Conservation (phyloP, 2,888 invertebrate genomes). For the Catotricha subobsoleta region DNA sequence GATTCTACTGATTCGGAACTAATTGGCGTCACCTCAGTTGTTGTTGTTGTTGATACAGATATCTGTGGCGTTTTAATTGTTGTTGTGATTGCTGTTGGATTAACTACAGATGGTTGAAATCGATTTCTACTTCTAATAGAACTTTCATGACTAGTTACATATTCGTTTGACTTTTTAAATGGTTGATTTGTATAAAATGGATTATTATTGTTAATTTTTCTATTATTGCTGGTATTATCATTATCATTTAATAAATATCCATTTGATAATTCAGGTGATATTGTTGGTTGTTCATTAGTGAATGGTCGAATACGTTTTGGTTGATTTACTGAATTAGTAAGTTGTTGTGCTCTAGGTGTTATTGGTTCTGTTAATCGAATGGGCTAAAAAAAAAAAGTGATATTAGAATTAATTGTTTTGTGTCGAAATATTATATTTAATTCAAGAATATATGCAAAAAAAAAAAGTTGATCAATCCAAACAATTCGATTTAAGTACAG, state of each 20-base stretch:
- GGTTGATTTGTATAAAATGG: conserved; percentile 1
- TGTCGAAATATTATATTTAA: too few relatives aligned
- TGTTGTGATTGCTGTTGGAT: not conserved
- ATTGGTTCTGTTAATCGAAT: too few relatives aligned
- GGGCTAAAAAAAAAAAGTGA: too few relatives aligned
- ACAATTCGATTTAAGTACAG: too few relatives aligned
- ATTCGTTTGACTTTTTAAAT: conserved; percentile 7
- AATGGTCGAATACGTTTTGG: too few relatives aligned
- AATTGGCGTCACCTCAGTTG: conserved; percentile 9
- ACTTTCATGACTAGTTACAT: conserved; percentile 7
- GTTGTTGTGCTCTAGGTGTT: too few relatives aligned
- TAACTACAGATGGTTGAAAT: conserved; percentile 18
- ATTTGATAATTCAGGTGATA: too few relatives aligned
- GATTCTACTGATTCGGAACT: not conserved
- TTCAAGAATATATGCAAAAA: too few relatives aligned
- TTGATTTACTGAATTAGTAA: too few relatives aligned
- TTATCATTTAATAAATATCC: not conserved
- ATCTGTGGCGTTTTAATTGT: conserved; percentile 12
- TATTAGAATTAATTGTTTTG: too few relatives aligned
- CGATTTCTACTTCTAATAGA: conserved; percentile 18
- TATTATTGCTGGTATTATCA: conserved; percentile 1
- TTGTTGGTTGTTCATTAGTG: too few relatives aligned
- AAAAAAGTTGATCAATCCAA: too few relatives aligned
- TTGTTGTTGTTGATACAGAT: conserved; percentile 13
- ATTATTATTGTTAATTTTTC: conserved; percentile 2